Evolutionary conservation across 2,888 invertebrate species (phyloP).

Genomic region (Drosophila recens): DNA sequence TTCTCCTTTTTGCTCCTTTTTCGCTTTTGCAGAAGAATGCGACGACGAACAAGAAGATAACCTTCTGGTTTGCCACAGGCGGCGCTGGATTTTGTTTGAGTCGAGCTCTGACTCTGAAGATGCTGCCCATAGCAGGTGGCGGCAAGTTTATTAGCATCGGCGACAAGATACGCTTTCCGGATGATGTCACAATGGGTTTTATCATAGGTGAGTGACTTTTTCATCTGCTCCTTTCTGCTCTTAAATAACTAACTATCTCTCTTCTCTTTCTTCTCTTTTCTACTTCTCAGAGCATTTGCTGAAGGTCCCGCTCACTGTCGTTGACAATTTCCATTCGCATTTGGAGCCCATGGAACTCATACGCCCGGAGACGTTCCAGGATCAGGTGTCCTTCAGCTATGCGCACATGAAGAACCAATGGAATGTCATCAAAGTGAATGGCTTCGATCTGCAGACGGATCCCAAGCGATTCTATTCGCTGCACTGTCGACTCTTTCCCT

Average conservation of each 20-base stretch:
- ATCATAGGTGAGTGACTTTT: constrained; percentile 90
- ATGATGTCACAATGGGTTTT: constrained; percentile 99
- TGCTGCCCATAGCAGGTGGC: constrained; percentile 97
- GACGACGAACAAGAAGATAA: constrained; percentile 88
- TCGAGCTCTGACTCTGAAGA: constrained; percentile 95
- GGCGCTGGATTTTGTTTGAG: constrained; percentile 99
- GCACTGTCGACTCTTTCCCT: constrained; percentile 95
- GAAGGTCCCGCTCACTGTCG: constrained; percentile 93
- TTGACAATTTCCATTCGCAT: constrained; percentile 97
- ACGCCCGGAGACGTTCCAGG: constrained; percentile 90
- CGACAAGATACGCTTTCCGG: constrained; percentile 96
- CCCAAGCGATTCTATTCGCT: constrained; percentile 95
- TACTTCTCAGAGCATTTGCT: constrained; percentile 91
- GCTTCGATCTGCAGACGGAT: constrained; percentile 92
- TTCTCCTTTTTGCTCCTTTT: too few relatives aligned
- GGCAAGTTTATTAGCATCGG: constrained; percentile 97
- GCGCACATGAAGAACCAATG: constrained; percentile 92
- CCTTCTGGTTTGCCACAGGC: constrained; percentile 99
- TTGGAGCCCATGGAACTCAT: constrained; percentile 96
- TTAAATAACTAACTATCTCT: constrained; percentile 1
- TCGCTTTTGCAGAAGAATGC: constrained; percentile 82
- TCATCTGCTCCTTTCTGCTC: too few relatives aligned
- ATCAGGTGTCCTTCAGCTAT: constrained; percentile 96
- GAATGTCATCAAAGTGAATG: constrained; percentile 94
- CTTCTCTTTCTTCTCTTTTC: too few relatives aligned